Percentiles rank a stretch among this genome's conserved stretches.
These are phyloP conservation scores for Dryobates pubescens DNA, from an alignment of 2,797 vertebrate species.

Conservation along the genomic window DNA sequence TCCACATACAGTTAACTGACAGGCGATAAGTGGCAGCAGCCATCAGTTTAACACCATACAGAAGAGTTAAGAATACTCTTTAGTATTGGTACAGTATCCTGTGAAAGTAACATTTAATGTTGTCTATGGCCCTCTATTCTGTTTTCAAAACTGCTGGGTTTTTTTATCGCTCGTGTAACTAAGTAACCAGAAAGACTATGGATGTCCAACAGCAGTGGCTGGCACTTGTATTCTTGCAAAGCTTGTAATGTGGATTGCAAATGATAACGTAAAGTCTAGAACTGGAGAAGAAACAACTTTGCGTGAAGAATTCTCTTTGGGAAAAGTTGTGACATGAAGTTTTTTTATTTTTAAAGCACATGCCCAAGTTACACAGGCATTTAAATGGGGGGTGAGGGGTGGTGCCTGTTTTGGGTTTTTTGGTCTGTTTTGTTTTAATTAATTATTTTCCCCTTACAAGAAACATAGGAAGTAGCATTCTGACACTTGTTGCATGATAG, in stretches of 20 bases:
- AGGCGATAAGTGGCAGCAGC: slow-evolving; percentile 11
- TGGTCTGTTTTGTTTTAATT: background rate
- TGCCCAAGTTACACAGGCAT: background rate
- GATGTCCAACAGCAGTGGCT: background rate
- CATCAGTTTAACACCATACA: background rate
- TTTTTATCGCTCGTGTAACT: slow-evolving; percentile 18
- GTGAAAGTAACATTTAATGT: background rate
- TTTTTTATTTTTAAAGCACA: background rate
- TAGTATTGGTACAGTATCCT: background rate
- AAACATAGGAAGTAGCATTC: background rate
- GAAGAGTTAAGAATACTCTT: background rate
- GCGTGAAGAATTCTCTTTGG: background rate
- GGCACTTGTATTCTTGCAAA: background rate
- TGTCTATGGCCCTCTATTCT: background rate
- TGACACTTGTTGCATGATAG: background rate
- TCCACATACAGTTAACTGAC: background rate
- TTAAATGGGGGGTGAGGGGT: background rate
- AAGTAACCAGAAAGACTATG: background rate
- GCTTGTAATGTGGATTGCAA: slow-evolving; percentile 4
- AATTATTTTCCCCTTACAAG: background rate
- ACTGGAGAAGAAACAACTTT: background rate
- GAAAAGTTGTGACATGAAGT: background rate
- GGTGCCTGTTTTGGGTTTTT: too few relatives aligned
- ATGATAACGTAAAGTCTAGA: background rate
- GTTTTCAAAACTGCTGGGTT: background rate